Evolutionary conservation across 2,113 vertebrate genomes (phyloP).

Genomic region (Esox niger): DNA sequence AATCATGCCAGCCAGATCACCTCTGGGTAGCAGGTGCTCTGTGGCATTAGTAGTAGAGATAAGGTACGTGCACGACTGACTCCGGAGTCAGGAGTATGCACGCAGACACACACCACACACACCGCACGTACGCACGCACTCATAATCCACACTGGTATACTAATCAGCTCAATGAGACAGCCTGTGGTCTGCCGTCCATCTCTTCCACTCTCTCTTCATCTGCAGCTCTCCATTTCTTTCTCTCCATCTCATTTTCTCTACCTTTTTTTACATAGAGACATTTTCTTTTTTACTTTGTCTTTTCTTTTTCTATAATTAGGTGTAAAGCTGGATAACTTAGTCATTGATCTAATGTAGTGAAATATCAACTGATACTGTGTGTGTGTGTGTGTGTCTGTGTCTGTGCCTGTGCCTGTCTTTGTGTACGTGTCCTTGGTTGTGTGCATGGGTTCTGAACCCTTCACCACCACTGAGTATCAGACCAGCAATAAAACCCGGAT

Average conservation of each 20-base stretch:
- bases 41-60: not conserved
- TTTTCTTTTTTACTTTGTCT: constrained; percentile 31
- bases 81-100: not conserved
- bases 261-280: not conserved
- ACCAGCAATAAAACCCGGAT: constrained; percentile 52
- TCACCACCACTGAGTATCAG: constrained; percentile 13
- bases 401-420: constrained; percentile 5
- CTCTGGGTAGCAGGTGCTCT: not conserved
- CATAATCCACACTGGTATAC: constrained; percentile 26
- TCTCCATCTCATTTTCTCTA: constrained; percentile 15
- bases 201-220: not conserved
- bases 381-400: constrained; percentile 14
- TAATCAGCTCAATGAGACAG: constrained; percentile 33
- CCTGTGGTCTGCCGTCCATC: constrained; percentile 34
- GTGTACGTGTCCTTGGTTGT: not conserved
- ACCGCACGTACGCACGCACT: no score
- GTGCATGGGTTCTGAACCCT: not conserved
- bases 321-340: no score
- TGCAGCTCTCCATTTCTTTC: not conserved
- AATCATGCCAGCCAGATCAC: not conserved
- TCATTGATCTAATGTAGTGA: not conserved
- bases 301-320: constrained; percentile 7
- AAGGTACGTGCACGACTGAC: not conserved
- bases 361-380: not conserved
- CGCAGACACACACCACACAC: constrained; percentile 9